Base-by-base conservation (phyloP, 1,140 invertebrate genomes). In the Macrosteles quadrilineatus region DNA sequence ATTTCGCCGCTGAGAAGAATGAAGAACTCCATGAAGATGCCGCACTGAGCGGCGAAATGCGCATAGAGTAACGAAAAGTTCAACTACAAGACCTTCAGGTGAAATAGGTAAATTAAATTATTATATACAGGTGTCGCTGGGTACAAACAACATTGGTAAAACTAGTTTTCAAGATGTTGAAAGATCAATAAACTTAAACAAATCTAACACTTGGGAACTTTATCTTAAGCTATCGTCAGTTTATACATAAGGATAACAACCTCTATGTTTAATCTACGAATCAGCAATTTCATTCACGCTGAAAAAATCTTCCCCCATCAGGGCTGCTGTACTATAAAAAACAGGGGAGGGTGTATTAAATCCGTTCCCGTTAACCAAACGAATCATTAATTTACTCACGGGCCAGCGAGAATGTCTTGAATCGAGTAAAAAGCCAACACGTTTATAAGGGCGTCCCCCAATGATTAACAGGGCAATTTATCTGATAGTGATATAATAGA, bases 381-480 rank as follows among this genome's bases (percentile, higher is more conserved):
- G 32, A 29, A 59, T 59, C 55, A 59, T 59, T 59, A 27, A 59
- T 23, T 59, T 59, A 59, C 55, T 30, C 55, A 59, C 25, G 55
- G 55, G 23, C 25, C 55, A 59, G 6, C 55, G 23, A 59, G 55
- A 30, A 59, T 59, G 12, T 59, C 55, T 59, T 59, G 14, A 29
- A 59, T 23, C 55, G 55, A 59, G 14, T 59, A 59, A 59, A 59
- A 59, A 59, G 23, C 55, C 55, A 25, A 30, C 55, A 59, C 55
- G 55, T 59, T 59, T 59, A 9, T 4, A 50, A n/a, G 47, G 47
- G 47, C 21, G 14, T 17, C 21, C 47, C 21, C 47, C 55, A 27
- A 59, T 59, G 55, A 59, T 59, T 59, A 59, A 59, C 55, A 59
- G 55, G 55, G 23, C 55, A 59, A 25, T 59, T 59, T 59, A 59